Conservation (phyloP, 2,113 vertebrate species). For the Arvicanthis niloticus region DNA sequence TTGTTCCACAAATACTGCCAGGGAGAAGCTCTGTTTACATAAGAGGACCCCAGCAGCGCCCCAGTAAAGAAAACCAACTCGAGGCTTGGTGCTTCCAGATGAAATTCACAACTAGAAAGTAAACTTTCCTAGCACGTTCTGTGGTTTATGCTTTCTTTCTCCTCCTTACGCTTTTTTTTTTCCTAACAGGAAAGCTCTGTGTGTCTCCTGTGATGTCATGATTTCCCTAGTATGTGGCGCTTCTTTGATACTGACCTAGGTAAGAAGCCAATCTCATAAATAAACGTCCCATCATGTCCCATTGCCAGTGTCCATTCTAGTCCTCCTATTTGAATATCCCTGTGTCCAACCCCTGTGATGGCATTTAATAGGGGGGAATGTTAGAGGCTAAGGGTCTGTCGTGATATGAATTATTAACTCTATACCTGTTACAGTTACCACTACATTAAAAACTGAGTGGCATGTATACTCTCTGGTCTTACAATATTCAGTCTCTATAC, state of each 20-base stretch:
- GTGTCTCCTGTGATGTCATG: not conserved
- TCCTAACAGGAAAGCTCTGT: not conserved
- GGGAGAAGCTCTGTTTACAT: not conserved
- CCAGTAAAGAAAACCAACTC: slow-evolving; percentile 18
- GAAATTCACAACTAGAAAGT: slow-evolving; percentile 19
- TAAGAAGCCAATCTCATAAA: not conserved
- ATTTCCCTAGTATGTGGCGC: not conserved
- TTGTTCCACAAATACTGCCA: not conserved
- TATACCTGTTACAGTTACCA: not conserved
- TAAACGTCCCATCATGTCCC: not conserved
- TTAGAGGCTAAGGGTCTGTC: not conserved
- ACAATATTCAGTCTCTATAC: not conserved
- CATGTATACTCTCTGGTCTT: not conserved
- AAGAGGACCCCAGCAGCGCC: not conserved
- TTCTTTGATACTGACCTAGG: slow-evolving; percentile 16
- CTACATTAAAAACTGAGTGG: not conserved
- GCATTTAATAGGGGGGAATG: not conserved
- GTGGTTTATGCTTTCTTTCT: not conserved
- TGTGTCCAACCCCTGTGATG: not conserved
- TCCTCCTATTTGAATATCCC: not conserved
- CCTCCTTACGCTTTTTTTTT: too few species aligned
- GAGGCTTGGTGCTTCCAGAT: not conserved
- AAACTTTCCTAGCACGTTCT: not conserved
- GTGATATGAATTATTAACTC: slow-evolving; percentile 17
- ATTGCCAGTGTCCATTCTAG: not conserved